Evolutionary conservation across 2,888 invertebrate genomes (phyloP).

Genomic region (Spisula subtruncata): DNA sequence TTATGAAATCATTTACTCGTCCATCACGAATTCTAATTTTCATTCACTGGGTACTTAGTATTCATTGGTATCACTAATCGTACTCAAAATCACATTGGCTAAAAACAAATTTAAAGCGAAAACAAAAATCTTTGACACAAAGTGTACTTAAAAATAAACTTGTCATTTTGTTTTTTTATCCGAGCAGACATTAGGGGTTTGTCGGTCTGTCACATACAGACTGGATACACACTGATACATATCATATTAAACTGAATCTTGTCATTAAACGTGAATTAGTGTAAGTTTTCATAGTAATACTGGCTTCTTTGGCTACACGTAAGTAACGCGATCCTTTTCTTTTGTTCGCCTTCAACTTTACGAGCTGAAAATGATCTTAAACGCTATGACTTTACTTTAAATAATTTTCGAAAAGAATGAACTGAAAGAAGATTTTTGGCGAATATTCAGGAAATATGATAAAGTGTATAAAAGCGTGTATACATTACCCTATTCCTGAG

Average conservation of each 20-base stretch:
- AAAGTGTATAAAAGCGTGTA: constrained; percentile 34
- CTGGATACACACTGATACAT: constrained; percentile 61
- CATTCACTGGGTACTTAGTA: constrained; percentile 61
- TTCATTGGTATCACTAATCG: constrained; percentile 51
- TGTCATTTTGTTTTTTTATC: constrained; percentile 65
- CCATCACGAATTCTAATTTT: constrained; percentile 70
- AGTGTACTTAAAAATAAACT: constrained; percentile 68
- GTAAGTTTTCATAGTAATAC: constrained; percentile 60
- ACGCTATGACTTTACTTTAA: constrained; percentile 54
- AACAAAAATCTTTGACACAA: constrained; percentile 55
- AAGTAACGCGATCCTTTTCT: constrained; percentile 49
- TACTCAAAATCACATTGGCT: constrained; percentile 6
- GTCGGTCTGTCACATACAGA: constrained; percentile 59
- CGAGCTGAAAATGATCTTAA: constrained; percentile 58
- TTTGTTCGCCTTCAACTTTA: constrained; percentile 57
- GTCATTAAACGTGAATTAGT: constrained; percentile 69
- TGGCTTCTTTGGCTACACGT: constrained; percentile 38
- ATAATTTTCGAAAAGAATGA: constrained; percentile 51
- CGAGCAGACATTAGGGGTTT: constrained; percentile 51
- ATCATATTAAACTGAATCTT: constrained; percentile 70
- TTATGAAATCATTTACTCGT: constrained; percentile 71
- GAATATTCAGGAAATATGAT: constrained; percentile 52
- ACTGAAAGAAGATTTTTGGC: constrained; percentile 41
- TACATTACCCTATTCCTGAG: constrained; percentile 32
- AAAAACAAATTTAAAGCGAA: constrained; percentile 15